Evolutionary conservation across 1,140 invertebrate species (phyloP).

Genomic region (Trichogramma pretiosum): DNA sequence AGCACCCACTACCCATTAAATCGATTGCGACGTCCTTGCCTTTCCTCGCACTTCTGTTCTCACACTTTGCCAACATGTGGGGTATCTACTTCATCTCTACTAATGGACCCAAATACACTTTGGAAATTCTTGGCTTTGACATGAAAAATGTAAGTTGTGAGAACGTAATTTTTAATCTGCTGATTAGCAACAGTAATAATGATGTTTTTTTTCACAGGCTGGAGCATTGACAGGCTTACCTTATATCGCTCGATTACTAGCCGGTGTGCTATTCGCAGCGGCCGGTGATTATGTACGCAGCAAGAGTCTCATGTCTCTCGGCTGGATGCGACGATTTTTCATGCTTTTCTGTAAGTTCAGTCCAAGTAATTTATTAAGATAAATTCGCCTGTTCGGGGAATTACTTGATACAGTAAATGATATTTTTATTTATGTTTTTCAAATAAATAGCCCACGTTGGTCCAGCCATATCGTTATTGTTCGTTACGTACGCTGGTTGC

Average conservation of each 20-base stretch:
- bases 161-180: not conserved
- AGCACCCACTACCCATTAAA: conserved; percentile 33
- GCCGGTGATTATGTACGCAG: conserved; percentile 56
- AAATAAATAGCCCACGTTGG: conserved; percentile 56
- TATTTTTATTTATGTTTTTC: conserved; percentile 3
- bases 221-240: conserved; percentile 63
- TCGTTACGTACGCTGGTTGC: conserved; percentile 59
- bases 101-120: conserved; percentile 80
- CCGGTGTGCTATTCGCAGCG: conserved; percentile 58
- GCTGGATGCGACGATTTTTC: conserved; percentile 60
- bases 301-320: conserved; percentile 49
- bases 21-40: conserved; percentile 54
- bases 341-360: conserved; percentile 51
- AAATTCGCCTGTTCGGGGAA: not conserved
- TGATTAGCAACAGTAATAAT: not conserved
- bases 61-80: conserved; percentile 72
- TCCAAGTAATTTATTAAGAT: not conserved
- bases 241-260: conserved; percentile 55
- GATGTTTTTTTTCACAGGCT: conserved; percentile 36
- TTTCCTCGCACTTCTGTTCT: conserved; percentile 55
- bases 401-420: not conserved
- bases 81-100: conserved; percentile 76
- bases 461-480: conserved; percentile 57
- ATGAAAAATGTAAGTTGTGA: conserved; percentile 55
- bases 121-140: conserved; percentile 75